Percentiles rank a stretch among this genome's conserved stretches.
These are phyloP conservation scores for Trichonephila clavipes DNA, from an alignment of 1,140 invertebrate species.

Conservation along the genomic window DNA sequence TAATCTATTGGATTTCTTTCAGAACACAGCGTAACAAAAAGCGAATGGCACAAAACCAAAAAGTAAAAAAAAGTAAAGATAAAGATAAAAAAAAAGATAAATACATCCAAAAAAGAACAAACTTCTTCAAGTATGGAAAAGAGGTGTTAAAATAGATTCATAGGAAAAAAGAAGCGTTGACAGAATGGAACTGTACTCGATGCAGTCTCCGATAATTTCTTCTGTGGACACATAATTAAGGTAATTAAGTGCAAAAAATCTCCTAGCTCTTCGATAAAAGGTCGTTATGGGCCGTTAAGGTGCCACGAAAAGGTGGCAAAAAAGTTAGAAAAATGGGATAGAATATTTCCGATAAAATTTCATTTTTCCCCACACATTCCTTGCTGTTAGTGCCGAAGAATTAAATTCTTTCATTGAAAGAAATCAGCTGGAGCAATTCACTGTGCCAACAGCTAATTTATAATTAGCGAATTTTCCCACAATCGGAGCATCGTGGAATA, in stretches of 20 bases:
- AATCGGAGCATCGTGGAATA: neutral
- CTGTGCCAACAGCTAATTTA: neutral
- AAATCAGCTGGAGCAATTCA: constrained; percentile 7
- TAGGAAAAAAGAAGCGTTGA: constrained; percentile 30
- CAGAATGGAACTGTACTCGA: constrained; percentile 46
- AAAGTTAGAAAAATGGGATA: constrained; percentile 47
- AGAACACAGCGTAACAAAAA: neutral
- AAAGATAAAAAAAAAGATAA: too few species aligned
- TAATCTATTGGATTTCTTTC: constrained; percentile 68
- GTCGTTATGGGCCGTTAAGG: constrained; percentile 51
- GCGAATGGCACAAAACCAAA: neutral
- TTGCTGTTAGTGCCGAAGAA: neutral
- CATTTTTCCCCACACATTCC: neutral
- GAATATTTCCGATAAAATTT: constrained; percentile 60
- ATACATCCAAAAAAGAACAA: neutral
- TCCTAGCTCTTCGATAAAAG: constrained; percentile 28
- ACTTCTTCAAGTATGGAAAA: neutral
- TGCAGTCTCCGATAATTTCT: constrained; percentile 64
- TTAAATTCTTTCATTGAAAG: neutral
- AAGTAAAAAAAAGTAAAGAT: neutral
- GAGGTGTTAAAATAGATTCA: constrained; percentile 25
- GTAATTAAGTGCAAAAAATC: constrained; percentile 63
- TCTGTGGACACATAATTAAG: constrained; percentile 54
- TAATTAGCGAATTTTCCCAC: neutral
- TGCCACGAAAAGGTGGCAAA: constrained; percentile 37